Conservation (phyloP, 2,888 invertebrate genomes). For the Coelopa pilipes region DNA sequence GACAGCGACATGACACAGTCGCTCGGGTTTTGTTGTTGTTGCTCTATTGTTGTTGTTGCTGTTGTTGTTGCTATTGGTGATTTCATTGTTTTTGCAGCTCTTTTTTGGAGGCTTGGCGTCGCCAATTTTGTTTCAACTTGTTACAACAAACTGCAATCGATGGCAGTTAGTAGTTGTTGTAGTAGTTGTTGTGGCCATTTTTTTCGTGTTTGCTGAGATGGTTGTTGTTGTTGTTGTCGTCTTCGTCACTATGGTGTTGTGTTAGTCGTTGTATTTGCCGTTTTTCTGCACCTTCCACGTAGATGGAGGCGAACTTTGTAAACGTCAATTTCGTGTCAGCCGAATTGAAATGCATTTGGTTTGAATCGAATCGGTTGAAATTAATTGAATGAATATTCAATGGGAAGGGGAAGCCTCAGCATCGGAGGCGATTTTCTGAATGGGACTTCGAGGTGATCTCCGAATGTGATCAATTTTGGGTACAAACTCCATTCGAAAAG, state of each 20-base stretch:
- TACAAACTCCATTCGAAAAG: too few relatives aligned
- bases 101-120: slow-evolving; percentile 5
- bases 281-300: slow-evolving; percentile 13
- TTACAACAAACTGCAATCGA: neutral
- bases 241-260: too few relatives aligned
- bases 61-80: slow-evolving; percentile 8
- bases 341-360: neutral
- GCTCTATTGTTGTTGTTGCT: slow-evolving; percentile 12
- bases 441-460: too few relatives aligned
- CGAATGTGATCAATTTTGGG: too few relatives aligned
- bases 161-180: neutral
- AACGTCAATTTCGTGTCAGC: slow-evolving; percentile 61
- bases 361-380: too few relatives aligned
- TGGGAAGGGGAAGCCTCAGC: too few relatives aligned
- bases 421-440: too few relatives aligned
- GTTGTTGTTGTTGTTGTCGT: too few relatives aligned
- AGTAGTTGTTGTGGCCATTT: too few relatives aligned
- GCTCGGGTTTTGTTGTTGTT: slow-evolving; percentile 18
- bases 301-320: slow-evolving; percentile 55
- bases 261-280: neutral
- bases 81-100: slow-evolving; percentile 15
- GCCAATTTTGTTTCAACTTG: slow-evolving; percentile 25
- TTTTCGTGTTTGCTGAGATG: neutral
- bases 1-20: slow-evolving; percentile 33
- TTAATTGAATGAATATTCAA: too few relatives aligned